Base-by-base conservation (phyloP, 2,888 invertebrate species). In the Branchellion lobata region DNA sequence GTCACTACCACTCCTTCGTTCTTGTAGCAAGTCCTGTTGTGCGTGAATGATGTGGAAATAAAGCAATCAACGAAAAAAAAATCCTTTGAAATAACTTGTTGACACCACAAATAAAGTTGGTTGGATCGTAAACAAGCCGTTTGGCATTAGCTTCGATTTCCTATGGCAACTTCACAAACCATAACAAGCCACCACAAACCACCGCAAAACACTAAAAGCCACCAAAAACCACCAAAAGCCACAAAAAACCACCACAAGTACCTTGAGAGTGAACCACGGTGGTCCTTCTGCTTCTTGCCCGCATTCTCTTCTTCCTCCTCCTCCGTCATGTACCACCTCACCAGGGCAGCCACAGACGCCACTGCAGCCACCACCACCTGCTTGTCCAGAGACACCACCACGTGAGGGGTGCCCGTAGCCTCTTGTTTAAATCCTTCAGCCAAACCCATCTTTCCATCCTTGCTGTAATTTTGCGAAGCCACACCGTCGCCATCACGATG, bases 321-420 rank as follows among this genome's bases (percentile, higher is more conserved):
- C 21, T 57, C 61, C 61, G 61, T 5, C 61, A n/a, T n/a, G 21
- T 57, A 57, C 21, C n/a, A 57, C 61, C 61, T 57, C 61, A 57
- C 21, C 61, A 57, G 61, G 61, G 11, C n/a, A 3, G 24, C 24
- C 8, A n/a, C 61, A 57, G 61, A 5, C 24, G 21, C 24, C 24
- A 57, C 24, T 24, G 5, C 21, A 5, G 61, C 61, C 61, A 57
- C 8, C 61, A 57, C 61, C 24, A 24, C 21, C 24, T 24, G 11
- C 61, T 57, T 57, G 8, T 57, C 61, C 3, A 57, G 24, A 24
- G n/a, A 57, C 61, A 57, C 14, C 61, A 57, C n/a, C 61, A 24
- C 24, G n/a, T n/a, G n/a, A 57, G 21, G 11, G n/a, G 8, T n/a
- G 24, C 24, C 24, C n/a, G 3, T n/a, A 40, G 14, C 14, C 40